Conservation (phyloP, 2,113 vertebrate genomes). For the Rhea pennata region DNA sequence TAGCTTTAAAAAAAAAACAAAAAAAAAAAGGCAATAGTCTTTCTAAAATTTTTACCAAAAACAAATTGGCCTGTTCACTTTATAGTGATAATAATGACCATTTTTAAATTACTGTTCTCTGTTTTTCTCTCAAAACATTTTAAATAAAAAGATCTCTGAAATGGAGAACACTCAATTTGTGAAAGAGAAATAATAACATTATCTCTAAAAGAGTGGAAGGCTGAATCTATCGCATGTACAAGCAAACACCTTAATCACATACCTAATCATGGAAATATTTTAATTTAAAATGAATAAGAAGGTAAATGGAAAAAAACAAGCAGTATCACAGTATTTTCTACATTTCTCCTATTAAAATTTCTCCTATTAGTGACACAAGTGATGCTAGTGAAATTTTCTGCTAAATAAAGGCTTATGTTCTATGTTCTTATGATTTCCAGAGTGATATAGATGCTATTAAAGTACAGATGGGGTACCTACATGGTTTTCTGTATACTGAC, state of each 20-base stretch:
- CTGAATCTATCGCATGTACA: not conserved
- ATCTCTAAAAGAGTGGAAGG: not conserved
- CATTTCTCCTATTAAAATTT: not conserved
- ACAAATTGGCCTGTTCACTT: not conserved
- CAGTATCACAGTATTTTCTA: not conserved
- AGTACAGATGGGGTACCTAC: not conserved
- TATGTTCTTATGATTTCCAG: not conserved
- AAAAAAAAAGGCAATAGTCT: not conserved
- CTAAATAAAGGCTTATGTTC: not conserved
- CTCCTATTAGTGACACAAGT: no score
- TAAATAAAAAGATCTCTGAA: not conserved
- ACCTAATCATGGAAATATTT: not conserved
- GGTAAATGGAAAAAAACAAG: not conserved
- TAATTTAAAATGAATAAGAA: not conserved
- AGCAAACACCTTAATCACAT: not conserved
- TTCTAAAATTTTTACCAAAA: not conserved
- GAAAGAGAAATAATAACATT: not conserved
- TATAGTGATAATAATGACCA: not conserved
- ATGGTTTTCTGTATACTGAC: not conserved
- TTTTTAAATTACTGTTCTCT: not conserved
- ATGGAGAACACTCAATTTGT: not conserved
- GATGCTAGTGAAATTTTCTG: not conserved
- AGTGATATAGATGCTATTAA: not conserved
- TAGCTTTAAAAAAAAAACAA: not conserved
- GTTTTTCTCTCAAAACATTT: not conserved